These are phyloP conservation scores for Bilobella aurantiaca DNA, from an alignment of 1,140 invertebrate species.

Conservation along the genomic window DNA sequence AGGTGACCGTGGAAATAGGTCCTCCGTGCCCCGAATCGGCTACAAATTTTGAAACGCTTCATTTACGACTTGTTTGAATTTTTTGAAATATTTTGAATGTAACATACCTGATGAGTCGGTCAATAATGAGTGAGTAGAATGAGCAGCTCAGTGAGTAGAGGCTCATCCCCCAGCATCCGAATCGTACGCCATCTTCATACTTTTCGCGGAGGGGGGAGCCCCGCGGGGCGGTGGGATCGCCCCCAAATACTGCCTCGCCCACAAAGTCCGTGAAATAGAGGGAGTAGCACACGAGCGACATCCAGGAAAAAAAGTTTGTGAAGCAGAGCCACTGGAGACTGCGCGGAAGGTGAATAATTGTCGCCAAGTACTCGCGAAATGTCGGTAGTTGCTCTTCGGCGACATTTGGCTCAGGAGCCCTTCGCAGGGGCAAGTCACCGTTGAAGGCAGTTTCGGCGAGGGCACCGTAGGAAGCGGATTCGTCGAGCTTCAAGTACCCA, in stretches of 20 bases:
- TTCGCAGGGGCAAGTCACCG: not conserved
- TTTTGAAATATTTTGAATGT: too few species aligned
- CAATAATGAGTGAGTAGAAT: constrained; percentile 79
- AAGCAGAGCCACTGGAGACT: constrained; percentile 77
- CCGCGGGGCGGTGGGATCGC: constrained; percentile 67
- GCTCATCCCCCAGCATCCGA: constrained; percentile 93
- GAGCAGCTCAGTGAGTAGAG: constrained; percentile 91
- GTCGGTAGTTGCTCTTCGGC: constrained; percentile 23
- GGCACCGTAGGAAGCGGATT: not conserved
- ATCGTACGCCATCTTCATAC: constrained; percentile 84
- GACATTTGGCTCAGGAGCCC: not conserved
- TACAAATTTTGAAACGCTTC: too few species aligned
- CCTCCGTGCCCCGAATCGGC: constrained; percentile 57
- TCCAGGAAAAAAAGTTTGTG: constrained; percentile 95
- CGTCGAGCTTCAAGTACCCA: not conserved
- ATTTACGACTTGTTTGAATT: not conserved
- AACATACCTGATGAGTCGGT: constrained; percentile 73
- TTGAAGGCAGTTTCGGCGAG: constrained; percentile 22
- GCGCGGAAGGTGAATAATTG: constrained; percentile 78
- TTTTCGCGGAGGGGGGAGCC: constrained; percentile 49
- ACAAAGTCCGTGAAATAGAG: constrained; percentile 96
- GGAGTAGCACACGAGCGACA: constrained; percentile 93
- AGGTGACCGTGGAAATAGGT: constrained; percentile 86
- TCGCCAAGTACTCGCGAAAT: constrained; percentile 64
- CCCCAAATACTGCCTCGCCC: constrained; percentile 86